A percentile compares a stretch with the other conserved stretches of the same genome.
Conservation (phyloP, 2,797 vertebrate genomes). For the Rhadinocentrus ornatus region DNA sequence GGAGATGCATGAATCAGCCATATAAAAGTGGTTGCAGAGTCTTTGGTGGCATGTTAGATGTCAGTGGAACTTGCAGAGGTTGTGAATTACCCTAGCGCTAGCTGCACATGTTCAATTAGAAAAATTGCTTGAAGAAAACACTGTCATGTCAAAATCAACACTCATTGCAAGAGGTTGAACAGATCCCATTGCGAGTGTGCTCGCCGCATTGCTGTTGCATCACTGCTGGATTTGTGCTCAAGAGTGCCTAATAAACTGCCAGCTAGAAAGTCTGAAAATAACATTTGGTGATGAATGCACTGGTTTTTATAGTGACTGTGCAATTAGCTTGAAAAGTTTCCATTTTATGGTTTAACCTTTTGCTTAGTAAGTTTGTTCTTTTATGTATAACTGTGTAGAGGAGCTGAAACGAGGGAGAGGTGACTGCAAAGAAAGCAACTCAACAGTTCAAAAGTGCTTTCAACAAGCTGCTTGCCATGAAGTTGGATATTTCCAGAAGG, state of each 20-base stretch:
- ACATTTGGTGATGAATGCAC: constrained; percentile 13
- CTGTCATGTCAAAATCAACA: constrained; percentile 53
- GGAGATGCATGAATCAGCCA: constrained; percentile 21
- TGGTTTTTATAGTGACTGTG: constrained; percentile 47
- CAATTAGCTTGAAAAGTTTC: constrained; percentile 1
- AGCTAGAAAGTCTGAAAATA: constrained; percentile 1
- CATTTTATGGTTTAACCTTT: constrained; percentile 35
- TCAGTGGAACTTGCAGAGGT: constrained; percentile 27
- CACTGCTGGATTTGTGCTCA: constrained; percentile 14
- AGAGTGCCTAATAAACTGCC: constrained; percentile 4
- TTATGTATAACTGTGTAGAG: constrained; percentile 21
- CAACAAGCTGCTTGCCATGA: constrained; percentile 28
- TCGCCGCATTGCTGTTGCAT: constrained; percentile 39
- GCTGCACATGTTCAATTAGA: constrained; percentile 44
- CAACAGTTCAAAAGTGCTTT: constrained; percentile 32
- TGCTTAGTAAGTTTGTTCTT: not conserved
- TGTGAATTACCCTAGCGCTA: constrained; percentile 33
- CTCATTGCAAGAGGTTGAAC: constrained; percentile 50
- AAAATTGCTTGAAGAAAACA: constrained; percentile 16
- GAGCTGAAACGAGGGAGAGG: constrained; percentile 2
- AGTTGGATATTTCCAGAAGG: not conserved
- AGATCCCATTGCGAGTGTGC: constrained; percentile 16
- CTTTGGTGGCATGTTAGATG: constrained; percentile 40
- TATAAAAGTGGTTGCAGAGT: constrained; percentile 29
- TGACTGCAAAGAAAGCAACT: constrained; percentile 28